A percentile compares a stretch with the other conserved stretches of the same genome.
Conservation (phyloP, 2,797 vertebrate species). For the Triplophysa bombifrons region DNA sequence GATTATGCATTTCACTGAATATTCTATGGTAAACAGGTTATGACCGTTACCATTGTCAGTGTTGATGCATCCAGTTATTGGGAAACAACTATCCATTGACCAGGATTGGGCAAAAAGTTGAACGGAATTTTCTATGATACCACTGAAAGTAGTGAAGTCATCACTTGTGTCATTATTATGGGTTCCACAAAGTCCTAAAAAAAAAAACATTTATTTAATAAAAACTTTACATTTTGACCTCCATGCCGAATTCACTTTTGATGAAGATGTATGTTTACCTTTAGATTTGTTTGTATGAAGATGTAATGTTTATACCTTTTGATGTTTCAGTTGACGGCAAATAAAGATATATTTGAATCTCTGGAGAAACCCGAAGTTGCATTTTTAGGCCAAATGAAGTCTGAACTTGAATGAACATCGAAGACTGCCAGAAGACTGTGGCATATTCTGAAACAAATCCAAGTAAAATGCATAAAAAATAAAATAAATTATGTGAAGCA, state of each 20-base stretch:
- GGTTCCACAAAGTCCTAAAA: conserved; percentile 83
- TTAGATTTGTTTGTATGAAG: not conserved
- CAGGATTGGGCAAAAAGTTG: conserved; percentile 77
- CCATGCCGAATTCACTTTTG: not conserved
- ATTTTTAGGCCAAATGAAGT: conserved; percentile 70
- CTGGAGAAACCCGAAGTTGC: conserved; percentile 70
- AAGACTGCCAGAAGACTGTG: conserved; percentile 76
- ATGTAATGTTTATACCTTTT: conserved; percentile 62
- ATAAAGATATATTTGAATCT: conserved; percentile 72
- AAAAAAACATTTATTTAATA: not conserved
- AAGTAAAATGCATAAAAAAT: not conserved
- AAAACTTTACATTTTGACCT: not conserved
- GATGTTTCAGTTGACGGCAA: conserved; percentile 50
- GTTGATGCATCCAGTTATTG: conserved; percentile 65
- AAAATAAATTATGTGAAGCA: not conserved
- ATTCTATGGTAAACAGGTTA: not conserved
- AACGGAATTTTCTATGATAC: conserved; percentile 76
- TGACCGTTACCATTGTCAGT: conserved; percentile 71
- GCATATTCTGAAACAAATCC: conserved; percentile 61
- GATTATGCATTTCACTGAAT: not conserved
- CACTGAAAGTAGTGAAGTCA: conserved; percentile 79
- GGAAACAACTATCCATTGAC: conserved; percentile 61
- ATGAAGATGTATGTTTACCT: not conserved
- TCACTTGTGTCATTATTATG: conserved; percentile 77
- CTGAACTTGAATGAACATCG: conserved; percentile 71